phyloP scores from a whole-genome alignment of 2,113 vertebrate species.

The Elephantulus edwardii region DNA sequence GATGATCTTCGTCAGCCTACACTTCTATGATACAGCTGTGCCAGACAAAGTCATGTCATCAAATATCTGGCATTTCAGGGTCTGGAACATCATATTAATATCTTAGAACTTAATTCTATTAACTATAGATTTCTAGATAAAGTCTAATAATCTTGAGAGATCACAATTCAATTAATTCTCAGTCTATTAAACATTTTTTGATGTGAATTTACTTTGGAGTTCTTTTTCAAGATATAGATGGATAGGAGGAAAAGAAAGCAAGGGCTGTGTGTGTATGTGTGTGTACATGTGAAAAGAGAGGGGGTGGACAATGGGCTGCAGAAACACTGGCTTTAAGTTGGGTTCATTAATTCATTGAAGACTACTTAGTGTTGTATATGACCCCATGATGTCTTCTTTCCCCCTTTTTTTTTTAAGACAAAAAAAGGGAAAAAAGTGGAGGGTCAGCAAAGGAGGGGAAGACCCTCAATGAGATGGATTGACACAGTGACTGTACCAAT shows the following conservation, averaged over 20 bases:
- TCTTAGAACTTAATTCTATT: conserved; percentile 18
- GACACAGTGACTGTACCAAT: too few species aligned
- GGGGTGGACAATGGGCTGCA: background rate
- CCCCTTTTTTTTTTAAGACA: too few species aligned
- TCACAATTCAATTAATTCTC: conserved; percentile 13
- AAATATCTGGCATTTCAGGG: background rate
- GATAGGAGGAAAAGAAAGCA: background rate
- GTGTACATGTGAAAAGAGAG: background rate
- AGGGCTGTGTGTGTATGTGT: background rate
- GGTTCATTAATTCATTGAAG: background rate
- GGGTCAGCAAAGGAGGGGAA: too few species aligned
- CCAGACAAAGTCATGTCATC: background rate
- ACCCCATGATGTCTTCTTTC: background rate
- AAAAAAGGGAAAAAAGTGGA: too few species aligned
- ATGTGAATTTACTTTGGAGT: conserved; percentile 39
- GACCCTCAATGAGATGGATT: too few species aligned
- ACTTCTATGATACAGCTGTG: background rate
- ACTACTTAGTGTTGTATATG: background rate
- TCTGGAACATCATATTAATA: background rate
- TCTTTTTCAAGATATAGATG: conserved; percentile 35
- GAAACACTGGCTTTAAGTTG: background rate
- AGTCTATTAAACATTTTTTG: background rate
- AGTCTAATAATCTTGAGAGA: conserved; percentile 1
- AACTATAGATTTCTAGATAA: conserved; percentile 7
- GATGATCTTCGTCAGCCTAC: background rate